Conservation (phyloP, 1,140 invertebrate species). For the Trachymyrmex septentrionalis region DNA sequence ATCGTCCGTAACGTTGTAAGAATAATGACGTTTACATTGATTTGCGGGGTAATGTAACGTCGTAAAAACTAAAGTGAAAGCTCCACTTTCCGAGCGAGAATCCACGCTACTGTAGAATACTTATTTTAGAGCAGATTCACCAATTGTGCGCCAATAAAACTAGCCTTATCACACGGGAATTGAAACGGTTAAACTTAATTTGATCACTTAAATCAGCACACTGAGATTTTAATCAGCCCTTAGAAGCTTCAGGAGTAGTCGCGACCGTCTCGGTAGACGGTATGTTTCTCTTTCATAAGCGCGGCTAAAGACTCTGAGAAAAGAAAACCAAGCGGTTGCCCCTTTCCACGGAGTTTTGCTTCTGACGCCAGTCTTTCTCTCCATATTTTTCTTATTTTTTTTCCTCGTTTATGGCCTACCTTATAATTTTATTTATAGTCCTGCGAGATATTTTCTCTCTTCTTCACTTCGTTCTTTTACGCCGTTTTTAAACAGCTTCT, state of each 20-base stretch:
- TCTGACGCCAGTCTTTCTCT: background rate
- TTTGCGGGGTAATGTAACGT: constrained; percentile 40
- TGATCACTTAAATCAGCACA: constrained; percentile 53
- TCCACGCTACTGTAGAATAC: constrained; percentile 16
- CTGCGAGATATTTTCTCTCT: constrained; percentile 19
- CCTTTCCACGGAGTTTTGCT: background rate
- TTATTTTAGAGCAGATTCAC: background rate
- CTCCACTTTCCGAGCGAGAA: constrained; percentile 13
- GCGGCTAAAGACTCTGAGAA: constrained; percentile 35
- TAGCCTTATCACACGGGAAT: constrained; percentile 35
- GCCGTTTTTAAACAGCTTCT: constrained; percentile 34
- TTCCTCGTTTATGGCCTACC: background rate
- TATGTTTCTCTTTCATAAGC: constrained; percentile 61
- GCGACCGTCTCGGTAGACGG: background rate
- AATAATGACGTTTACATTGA: constrained; percentile 53
- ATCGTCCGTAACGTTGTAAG: constrained; percentile 30
- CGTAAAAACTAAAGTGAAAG: constrained; percentile 46
- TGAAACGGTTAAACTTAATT: constrained; percentile 55
- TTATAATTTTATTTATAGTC: constrained; percentile 65
- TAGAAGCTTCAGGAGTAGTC: constrained; percentile 25
- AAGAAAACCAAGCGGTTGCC: constrained; percentile 31
- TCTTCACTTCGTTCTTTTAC: background rate
- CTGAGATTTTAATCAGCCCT: constrained; percentile 65
- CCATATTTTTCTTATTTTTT: constrained; percentile 39
- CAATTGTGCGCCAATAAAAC: constrained; percentile 52